A percentile compares a stretch with the other conserved stretches of the same genome.
phyloP scores from a whole-genome alignment of 2,888 invertebrate genomes.

The Diaperis boleti region DNA sequence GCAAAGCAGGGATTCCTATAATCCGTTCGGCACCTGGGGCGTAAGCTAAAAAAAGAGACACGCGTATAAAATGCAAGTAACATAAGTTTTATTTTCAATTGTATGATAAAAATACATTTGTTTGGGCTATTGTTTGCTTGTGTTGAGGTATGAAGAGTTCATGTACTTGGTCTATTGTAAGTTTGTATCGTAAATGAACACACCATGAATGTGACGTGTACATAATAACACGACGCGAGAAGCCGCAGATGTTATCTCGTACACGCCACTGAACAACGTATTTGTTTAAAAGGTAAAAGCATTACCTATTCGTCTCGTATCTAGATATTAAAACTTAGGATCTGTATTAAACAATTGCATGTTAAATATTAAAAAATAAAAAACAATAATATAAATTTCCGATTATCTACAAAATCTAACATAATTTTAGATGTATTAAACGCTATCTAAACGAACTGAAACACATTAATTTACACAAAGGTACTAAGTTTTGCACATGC shows the following conservation, averaged over 20 bases:
- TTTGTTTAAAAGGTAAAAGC: slow-evolving; percentile 33
- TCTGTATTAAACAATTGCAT: slow-evolving; percentile 36
- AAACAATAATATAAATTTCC: slow-evolving; percentile 62
- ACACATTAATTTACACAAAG: slow-evolving; percentile 63
- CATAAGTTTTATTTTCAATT: slow-evolving; percentile 60
- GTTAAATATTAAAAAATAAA: slow-evolving; percentile 58
- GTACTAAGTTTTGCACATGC: slow-evolving; percentile 61
- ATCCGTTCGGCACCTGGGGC: not conserved
- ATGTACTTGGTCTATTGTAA: slow-evolving; percentile 58
- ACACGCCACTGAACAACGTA: slow-evolving; percentile 39
- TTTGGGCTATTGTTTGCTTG: slow-evolving; percentile 60
- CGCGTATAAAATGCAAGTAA: slow-evolving; percentile 55
- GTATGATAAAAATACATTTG: slow-evolving; percentile 62
- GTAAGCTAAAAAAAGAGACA: slow-evolving; percentile 1
- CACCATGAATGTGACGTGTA: slow-evolving; percentile 40
- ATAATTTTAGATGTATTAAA: slow-evolving; percentile 58
- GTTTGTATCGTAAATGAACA: slow-evolving; percentile 47
- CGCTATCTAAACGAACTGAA: slow-evolving; percentile 58
- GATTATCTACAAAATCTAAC: slow-evolving; percentile 62
- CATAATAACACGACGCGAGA: slow-evolving; percentile 27
- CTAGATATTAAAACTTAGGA: slow-evolving; percentile 38
- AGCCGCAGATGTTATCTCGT: slow-evolving; percentile 29
- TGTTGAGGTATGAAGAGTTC: slow-evolving; percentile 60
- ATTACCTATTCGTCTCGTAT: slow-evolving; percentile 37
- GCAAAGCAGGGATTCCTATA: not conserved